Conservation (phyloP, 2,888 invertebrate genomes). For the Thera britannica region DNA sequence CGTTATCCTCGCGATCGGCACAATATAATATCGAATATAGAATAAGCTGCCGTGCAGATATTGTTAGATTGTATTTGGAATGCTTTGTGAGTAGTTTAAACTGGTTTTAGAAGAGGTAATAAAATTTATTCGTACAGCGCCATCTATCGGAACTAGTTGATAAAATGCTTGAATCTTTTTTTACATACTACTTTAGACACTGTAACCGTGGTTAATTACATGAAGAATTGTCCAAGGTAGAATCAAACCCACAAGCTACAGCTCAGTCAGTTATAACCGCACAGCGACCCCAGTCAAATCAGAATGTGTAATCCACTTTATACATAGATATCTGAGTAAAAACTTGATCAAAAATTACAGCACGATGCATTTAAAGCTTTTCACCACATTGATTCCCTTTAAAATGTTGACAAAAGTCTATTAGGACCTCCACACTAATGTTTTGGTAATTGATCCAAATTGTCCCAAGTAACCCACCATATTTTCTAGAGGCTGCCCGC, state of each 20-base stretch:
- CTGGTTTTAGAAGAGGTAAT: background rate
- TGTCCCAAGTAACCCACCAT: background rate
- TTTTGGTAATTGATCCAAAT: too few relatives aligned
- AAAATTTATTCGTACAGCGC: background rate
- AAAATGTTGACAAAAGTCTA: too few relatives aligned
- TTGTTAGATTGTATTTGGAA: conserved; percentile 45
- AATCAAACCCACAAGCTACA: background rate
- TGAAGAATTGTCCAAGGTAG: too few relatives aligned
- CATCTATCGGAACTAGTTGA: background rate
- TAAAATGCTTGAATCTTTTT: background rate
- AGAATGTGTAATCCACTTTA: background rate
- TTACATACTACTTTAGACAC: too few relatives aligned
- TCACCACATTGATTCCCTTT: too few relatives aligned
- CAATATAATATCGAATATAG: conserved; percentile 38
- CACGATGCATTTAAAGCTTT: too few relatives aligned
- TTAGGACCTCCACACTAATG: too few relatives aligned
- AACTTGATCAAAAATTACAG: too few relatives aligned
- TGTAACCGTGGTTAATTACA: too few relatives aligned
- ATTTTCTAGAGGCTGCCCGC: too few relatives aligned
- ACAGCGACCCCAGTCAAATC: background rate
- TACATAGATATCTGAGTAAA: too few relatives aligned
- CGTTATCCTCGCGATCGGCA: conserved; percentile 44
- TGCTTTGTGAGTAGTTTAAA: conserved; percentile 22
- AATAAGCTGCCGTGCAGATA: conserved; percentile 38
- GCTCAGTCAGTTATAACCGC: too few relatives aligned